Evolutionary conservation across 2,888 invertebrate genomes (phyloP).

Genomic region (Yponomeuta malinellus): DNA sequence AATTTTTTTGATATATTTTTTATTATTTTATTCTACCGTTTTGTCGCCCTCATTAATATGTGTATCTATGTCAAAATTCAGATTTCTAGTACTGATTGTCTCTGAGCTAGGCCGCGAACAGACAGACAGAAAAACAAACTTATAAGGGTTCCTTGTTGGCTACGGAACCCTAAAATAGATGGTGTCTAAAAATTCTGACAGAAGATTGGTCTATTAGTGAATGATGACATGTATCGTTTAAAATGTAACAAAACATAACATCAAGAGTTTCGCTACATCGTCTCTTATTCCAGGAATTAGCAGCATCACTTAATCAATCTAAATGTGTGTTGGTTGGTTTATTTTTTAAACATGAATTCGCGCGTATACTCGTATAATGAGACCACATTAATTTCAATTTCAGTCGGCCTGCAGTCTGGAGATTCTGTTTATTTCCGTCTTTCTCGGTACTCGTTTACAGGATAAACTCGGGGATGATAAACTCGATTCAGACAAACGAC

Average conservation of each 20-base stretch:
- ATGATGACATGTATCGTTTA: too few relatives aligned
- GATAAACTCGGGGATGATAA: neutral
- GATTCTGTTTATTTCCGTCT: neutral
- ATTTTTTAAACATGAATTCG: neutral
- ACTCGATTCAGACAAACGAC: neutral
- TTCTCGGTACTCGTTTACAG: neutral
- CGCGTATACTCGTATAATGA: neutral
- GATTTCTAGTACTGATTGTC: too few relatives aligned
- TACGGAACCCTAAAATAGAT: too few relatives aligned
- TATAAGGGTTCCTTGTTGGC: too few relatives aligned
- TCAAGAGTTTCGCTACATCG: neutral
- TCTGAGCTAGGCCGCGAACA: too few relatives aligned
- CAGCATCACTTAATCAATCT: neutral
- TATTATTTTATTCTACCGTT: too few relatives aligned
- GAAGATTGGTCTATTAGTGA: too few relatives aligned
- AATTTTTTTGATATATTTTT: too few relatives aligned
- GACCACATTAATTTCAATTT: slow-evolving; percentile 2
- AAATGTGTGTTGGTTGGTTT: neutral
- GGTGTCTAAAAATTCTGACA: too few relatives aligned
- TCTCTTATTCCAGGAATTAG: neutral
- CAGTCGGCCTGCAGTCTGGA: neutral
- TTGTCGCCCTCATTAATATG: too few relatives aligned
- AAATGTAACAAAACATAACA: neutral
- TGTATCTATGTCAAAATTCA: too few relatives aligned
- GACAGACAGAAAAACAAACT: too few relatives aligned